phyloP scores from a whole-genome alignment of 2,888 invertebrate genomes.

The Eupithecia centaureata region DNA sequence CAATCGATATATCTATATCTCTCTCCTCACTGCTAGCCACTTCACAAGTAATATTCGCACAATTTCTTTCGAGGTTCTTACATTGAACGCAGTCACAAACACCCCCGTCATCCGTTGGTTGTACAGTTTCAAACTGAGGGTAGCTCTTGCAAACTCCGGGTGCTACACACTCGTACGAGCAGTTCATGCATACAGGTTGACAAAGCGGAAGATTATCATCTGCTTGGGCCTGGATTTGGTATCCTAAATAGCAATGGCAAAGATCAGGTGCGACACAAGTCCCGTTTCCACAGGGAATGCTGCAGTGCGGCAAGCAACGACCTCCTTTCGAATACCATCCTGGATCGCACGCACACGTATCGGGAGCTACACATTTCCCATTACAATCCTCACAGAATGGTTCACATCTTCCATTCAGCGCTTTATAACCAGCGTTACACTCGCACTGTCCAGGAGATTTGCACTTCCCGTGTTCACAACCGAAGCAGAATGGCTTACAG shows the following conservation, averaged over 20 bases:
- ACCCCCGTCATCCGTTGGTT: constrained; percentile 19
- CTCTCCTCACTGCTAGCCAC: background rate
- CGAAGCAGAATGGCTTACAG: constrained; percentile 32
- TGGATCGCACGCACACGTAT: constrained; percentile 44
- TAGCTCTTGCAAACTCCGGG: constrained; percentile 26
- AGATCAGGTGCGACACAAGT: constrained; percentile 48
- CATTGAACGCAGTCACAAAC: constrained; percentile 32
- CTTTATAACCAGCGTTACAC: constrained; percentile 39
- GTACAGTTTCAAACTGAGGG: constrained; percentile 16
- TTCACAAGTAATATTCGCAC: constrained; percentile 15
- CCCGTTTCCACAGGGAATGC: constrained; percentile 48
- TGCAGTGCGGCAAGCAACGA: constrained; percentile 47
- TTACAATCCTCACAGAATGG: constrained; percentile 48
- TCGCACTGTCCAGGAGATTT: constrained; percentile 37
- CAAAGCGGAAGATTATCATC: constrained; percentile 17
- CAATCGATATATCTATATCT: background rate
- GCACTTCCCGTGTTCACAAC: constrained; percentile 39
- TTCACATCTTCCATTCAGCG: constrained; percentile 30
- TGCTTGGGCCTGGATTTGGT: background rate
- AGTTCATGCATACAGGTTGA: constrained; percentile 22
- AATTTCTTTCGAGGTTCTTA: constrained; percentile 11
- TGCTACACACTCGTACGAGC: constrained; percentile 17
- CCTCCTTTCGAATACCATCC: constrained; percentile 45
- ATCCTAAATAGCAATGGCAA: constrained; percentile 49
- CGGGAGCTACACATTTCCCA: constrained; percentile 47